Conservation (phyloP, 2,888 invertebrate genomes). For the Dolichomitus sp. region DNA sequence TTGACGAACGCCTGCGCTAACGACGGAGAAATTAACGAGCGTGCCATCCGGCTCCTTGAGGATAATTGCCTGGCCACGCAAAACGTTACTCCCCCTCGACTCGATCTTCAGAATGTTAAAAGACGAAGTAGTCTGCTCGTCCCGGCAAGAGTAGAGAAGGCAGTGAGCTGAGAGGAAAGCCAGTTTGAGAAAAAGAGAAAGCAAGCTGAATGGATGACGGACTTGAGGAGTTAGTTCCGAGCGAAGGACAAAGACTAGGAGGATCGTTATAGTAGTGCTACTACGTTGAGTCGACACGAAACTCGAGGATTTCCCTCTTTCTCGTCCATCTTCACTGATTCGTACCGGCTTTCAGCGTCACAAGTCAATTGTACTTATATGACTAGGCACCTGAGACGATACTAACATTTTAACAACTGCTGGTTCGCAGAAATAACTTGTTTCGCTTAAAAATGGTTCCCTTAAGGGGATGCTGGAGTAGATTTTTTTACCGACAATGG, state of each 20-base stretch:
- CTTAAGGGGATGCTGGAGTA: too few relatives aligned
- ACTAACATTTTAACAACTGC: not conserved
- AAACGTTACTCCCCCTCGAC: slow-evolving; percentile 76
- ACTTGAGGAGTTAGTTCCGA: slow-evolving; percentile 61
- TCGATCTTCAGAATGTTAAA: slow-evolving; percentile 78
- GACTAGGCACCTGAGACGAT: slow-evolving; percentile 13
- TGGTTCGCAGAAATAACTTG: not conserved
- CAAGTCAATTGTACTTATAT: slow-evolving; percentile 16
- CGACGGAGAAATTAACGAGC: slow-evolving; percentile 72
- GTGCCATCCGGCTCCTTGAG: slow-evolving; percentile 62
- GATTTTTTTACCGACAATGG: too few relatives aligned
- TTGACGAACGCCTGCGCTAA: slow-evolving; percentile 77
- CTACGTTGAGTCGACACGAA: slow-evolving; percentile 45
- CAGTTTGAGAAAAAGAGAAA: slow-evolving; percentile 53
- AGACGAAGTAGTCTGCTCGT: slow-evolving; percentile 65
- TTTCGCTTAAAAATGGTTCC: not conserved
- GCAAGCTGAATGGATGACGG: slow-evolving; percentile 72
- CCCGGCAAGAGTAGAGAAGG: slow-evolving; percentile 43
- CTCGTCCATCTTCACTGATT: slow-evolving; percentile 58
- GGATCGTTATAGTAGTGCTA: slow-evolving; percentile 23
- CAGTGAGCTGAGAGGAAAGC: slow-evolving; percentile 5
- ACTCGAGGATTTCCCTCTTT: slow-evolving; percentile 41
- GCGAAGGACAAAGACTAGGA: slow-evolving; percentile 48
- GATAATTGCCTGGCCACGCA: slow-evolving; percentile 81
- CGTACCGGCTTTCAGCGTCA: slow-evolving; percentile 18